phyloP scores from a whole-genome alignment of 2,113 vertebrate species.

The Hemibagrus wyckioides region DNA sequence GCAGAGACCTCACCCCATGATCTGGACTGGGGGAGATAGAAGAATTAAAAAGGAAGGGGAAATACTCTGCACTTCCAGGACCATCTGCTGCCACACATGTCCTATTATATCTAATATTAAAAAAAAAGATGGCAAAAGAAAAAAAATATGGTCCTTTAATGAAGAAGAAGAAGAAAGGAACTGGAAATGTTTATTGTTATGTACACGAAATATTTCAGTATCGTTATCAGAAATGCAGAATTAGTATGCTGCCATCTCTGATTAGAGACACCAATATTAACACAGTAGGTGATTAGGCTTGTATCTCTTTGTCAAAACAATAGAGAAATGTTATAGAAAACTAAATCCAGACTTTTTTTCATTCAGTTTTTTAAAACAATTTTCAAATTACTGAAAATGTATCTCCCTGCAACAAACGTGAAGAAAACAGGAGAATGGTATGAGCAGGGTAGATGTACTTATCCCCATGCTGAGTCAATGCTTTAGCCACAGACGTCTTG shows the following conservation, averaged over 20 bases:
- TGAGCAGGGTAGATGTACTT: neutral
- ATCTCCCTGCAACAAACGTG: neutral
- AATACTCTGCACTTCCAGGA: neutral
- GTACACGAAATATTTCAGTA: too few species aligned
- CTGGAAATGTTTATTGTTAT: neutral
- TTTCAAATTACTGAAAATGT: neutral
- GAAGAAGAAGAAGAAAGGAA: neutral
- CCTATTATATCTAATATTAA: neutral
- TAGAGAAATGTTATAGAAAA: neutral
- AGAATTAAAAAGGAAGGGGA: conserved; percentile 24
- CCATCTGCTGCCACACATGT: conserved; percentile 21
- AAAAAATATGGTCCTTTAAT: too few species aligned
- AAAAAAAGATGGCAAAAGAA: neutral
- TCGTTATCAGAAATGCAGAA: neutral
- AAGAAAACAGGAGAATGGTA: neutral
- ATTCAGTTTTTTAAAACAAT: neutral
- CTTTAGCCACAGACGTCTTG: neutral
- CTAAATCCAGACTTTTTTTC: neutral
- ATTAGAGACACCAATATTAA: neutral
- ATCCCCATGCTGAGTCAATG: neutral
- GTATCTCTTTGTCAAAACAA: neutral
- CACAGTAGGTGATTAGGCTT: neutral
- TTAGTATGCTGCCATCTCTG: neutral
- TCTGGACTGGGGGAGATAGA: conserved; percentile 16
- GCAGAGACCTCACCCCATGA: conserved; percentile 15